These are phyloP conservation scores for Aleiodes leptofemur DNA, from an alignment of 2,888 invertebrate species.

Conservation along the genomic window DNA sequence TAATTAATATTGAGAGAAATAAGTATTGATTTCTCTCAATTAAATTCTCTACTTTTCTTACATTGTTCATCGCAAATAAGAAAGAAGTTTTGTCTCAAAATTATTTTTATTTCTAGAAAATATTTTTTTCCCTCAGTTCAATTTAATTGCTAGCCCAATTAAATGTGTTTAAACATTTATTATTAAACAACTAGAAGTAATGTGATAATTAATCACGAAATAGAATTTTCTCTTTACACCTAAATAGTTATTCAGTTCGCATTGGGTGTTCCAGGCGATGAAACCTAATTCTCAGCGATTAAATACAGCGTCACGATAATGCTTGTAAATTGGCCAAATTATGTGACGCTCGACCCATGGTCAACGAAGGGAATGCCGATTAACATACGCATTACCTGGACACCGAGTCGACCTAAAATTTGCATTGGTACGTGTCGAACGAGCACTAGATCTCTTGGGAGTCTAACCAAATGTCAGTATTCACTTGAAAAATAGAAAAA, in stretches of 20 bases:
- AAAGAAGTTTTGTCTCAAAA: too few species aligned
- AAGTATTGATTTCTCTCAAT: too few species aligned
- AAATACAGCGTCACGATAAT: conserved; percentile 71
- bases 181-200: background rate
- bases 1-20: too few species aligned
- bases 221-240: background rate
- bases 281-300: conserved; percentile 70
- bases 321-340: conserved; percentile 74
- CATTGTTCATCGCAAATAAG: too few species aligned
- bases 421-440: conserved; percentile 68
- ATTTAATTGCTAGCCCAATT: background rate
- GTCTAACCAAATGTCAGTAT: conserved; percentile 20
- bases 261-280: conserved; percentile 46
- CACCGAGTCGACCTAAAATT: conserved; percentile 64
- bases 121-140: too few species aligned
- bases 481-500: background rate
- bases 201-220: conserved; percentile 27
- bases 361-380: conserved; percentile 65
- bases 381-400: conserved; percentile 71
- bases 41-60: too few species aligned
- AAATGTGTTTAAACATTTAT: conserved; percentile 7
- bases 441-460: conserved; percentile 37
- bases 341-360: conserved; percentile 63
- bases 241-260: conserved; percentile 1
- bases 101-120: too few species aligned